Percentiles rank a stretch among this genome's conserved stretches.
Evolutionary conservation across 2,888 invertebrate genomes (phyloP).

Genomic region (Drosophila lacicola): DNA sequence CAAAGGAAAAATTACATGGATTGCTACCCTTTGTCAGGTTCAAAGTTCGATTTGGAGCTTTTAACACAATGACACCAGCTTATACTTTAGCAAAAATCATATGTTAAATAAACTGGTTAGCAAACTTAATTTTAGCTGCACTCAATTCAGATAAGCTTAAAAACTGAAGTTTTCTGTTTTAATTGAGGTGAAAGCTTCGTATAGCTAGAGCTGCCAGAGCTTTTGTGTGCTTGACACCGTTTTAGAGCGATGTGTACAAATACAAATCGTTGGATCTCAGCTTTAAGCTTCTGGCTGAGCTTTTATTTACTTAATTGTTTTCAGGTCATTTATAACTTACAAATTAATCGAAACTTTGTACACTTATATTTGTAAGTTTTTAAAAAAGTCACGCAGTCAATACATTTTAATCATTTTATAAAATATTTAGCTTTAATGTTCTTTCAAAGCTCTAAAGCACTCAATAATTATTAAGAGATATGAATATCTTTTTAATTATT

Average conservation of each 20-base stretch:
- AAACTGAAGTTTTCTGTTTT: background rate
- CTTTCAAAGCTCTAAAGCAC: no score
- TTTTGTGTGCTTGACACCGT: background rate
- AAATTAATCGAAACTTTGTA: background rate
- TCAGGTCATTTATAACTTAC: background rate
- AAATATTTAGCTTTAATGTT: background rate
- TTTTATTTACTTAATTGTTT: background rate
- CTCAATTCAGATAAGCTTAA: no score
- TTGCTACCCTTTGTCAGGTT: slow-evolving; percentile 62
- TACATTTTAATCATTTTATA: no score
- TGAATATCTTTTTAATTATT: no score
- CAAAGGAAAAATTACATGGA: slow-evolving; percentile 51
- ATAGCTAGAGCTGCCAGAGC: background rate
- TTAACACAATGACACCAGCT: slow-evolving; percentile 28
- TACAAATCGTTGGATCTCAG: background rate
- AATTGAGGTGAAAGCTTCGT: background rate
- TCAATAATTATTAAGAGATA: no score
- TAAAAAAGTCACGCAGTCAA: background rate
- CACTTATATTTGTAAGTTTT: background rate
- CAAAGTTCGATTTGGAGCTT: slow-evolving; percentile 59
- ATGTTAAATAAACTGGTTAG: no score
- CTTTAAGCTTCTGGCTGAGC: background rate
- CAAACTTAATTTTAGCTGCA: background rate
- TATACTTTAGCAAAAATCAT: background rate
- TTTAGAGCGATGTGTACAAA: no score